A percentile compares a stretch with the other conserved stretches of the same genome.
These are phyloP conservation scores for Channa striata DNA, from an alignment of 2,797 vertebrate species.

Conservation along the genomic window DNA sequence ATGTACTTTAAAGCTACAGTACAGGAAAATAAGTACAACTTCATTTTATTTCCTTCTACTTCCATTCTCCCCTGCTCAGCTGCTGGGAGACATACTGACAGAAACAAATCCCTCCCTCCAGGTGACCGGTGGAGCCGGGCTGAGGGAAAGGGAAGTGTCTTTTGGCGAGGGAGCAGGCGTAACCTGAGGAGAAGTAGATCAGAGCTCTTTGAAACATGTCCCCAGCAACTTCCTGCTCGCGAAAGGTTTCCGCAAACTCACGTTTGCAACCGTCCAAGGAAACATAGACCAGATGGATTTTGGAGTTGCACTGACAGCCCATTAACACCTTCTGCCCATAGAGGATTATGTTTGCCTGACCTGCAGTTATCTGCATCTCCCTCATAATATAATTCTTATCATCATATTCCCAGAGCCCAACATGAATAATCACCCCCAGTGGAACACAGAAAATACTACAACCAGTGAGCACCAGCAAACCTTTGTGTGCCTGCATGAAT, in stretches of 20 bases:
- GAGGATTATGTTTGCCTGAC: conserved; percentile 66
- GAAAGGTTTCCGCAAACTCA: conserved; percentile 56
- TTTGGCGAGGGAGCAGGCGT: conserved; percentile 68
- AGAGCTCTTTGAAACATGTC: conserved; percentile 70
- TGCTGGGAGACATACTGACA: conserved; percentile 73
- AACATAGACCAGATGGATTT: conserved; percentile 71
- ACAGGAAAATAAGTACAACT: too few species aligned
- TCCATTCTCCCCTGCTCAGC: conserved; percentile 48
- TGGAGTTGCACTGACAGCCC: conserved; percentile 59
- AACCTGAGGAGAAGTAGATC: conserved; percentile 65
- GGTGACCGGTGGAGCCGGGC: conserved; percentile 45
- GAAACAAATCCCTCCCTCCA: conserved; percentile 70
- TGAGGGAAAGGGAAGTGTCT: conserved; percentile 61
- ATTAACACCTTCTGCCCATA: conserved; percentile 59
- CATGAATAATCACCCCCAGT: background rate
- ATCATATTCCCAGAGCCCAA: background rate
- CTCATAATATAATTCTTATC: conserved; percentile 27
- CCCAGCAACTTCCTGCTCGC: conserved; percentile 15
- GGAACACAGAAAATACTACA: background rate
- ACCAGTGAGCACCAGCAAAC: background rate
- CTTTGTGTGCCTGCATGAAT: too few species aligned
- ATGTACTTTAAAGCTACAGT: too few species aligned
- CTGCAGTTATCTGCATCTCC: conserved; percentile 51
- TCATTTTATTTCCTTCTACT: conserved; percentile 12
- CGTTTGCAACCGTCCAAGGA: conserved; percentile 60